Evolutionary conservation across 37 sponge, comb jelly and placozoan genomes (phyloP), one percentile per base, ranked within the genome.

Genomic region (Theonella swinhoei): DNA sequence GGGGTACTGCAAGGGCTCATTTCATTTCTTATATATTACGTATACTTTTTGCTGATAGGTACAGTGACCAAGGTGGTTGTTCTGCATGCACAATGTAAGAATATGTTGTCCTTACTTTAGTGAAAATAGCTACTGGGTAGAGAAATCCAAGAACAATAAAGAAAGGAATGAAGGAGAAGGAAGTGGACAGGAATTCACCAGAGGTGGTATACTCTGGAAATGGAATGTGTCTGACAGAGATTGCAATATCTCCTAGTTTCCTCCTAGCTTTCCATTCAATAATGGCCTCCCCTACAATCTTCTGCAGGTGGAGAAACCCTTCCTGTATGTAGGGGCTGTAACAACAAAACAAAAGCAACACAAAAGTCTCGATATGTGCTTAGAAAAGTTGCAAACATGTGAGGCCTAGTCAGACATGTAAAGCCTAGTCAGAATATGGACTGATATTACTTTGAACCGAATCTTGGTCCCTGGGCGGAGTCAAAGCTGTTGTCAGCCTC

Each of bases 291-390:
- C 64, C 79, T 3, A 96, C 61, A 28, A 92, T 72, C 40, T 87
- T 83, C 77, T 96, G 90, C 4, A 96, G 65, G 24, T 88, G 87
- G 24, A 96, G 72, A 42, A 96, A 96, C 14, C 97, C 97, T 37
- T 95, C 93, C 4, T 65, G 36, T 26, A 80, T 38, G 80, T 95
- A 95, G 36, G 30, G 61, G 47, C 88, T 92, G 74, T 30, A 29
- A 36, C 24, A 31, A 39, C 32, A 60, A 30, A 31, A 22, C 24
- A 74, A 36, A 20, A 5, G 17, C 74, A 47, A 47, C 14, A 47
- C 54, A 47, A 47, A 14, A 14, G 11, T 17, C 54, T 17, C 14
- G 54, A 14, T 17, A 47, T 47, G 54, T 47, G 54, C n/a, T n/a
- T n/a, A n/a, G n/a, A n/a, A n/a, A n/a, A n/a, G n/a, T n/a, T n/a